Base-by-base conservation (phyloP, 2,888 invertebrate species). In the Chalcis sispes region DNA sequence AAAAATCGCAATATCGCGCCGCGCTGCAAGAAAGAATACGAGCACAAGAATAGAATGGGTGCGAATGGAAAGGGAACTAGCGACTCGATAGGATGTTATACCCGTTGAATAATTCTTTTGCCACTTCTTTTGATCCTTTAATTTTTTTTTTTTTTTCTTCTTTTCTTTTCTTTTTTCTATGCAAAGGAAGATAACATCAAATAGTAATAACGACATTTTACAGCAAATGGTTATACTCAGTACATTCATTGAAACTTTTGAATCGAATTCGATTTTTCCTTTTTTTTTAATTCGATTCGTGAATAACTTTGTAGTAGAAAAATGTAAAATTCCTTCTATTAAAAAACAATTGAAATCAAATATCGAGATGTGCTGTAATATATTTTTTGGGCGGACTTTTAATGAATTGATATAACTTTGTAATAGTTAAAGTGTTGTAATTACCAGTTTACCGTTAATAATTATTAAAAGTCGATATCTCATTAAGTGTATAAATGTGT, bases 1-100 rank as follows among this genome's bases (percentile, higher is more conserved):
- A 66, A 77, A 77, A 77, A 58, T 70, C 70, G 56, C 73, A 74
- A 64, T 70, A 73, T 61, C 70, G 25, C 54, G 32, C 27, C 27
- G 27, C 40, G 50, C n/a, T 10, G 29, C 3, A 8, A 50, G 25
- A 58, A 32, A 29, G 32, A 56, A 56, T 52, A 13, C 52, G 20
- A 32, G 32, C 2, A 48, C n/a, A n/a, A n/a, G n/a, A n/a, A n/a
- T n/a, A n/a, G n/a, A n/a, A n/a, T n/a, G n/a, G n/a, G n/a, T 15
- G 3, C 2, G 56, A 72, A 40, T 1, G 64, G 42, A 29, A 59
- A 0, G 46, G 10, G 32, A 23, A 36, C 25, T 32, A 7, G 8
- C 56, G 40, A 46, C 20, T 23, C 42, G 54, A 62, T 62, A 36
- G 10, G 20, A 20, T 15, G 15, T 23, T 13, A 27, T 61, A 42